Evolutionary conservation across 1,140 invertebrate genomes (phyloP), one percentile per base, ranked within the genome.

Genomic region (Zaprionus taronus): DNA sequence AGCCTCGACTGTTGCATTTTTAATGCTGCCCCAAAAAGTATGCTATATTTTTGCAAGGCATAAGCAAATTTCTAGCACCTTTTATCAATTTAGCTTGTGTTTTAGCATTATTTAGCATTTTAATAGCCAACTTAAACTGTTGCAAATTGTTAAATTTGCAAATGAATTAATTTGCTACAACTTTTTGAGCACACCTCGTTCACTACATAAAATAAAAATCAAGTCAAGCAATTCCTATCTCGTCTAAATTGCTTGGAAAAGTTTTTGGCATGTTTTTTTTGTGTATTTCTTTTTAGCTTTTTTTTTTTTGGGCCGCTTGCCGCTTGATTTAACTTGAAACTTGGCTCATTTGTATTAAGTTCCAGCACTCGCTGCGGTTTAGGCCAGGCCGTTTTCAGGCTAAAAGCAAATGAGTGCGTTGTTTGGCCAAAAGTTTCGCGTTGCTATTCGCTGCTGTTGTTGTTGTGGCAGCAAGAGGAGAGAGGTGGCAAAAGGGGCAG

Each of bases 301-400:
- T 17, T 51, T 22, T 38, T 17, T 70, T 74, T 73, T 55, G 78
- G 63, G 53, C 71, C 47, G 47, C 73, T 77, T 77, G 75, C 63
- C 75, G 75, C 84, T 81, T 87, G 84, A 87, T 87, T 87, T 87
- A 87, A 87, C 84, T 89, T 87, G 75, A 87, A 89, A 84, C 84
- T 77, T 73, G 78, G 68, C 84, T 89, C 84, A 87, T 87, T 87
- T 87, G 81, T 87, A 89, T 81, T 89, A 87, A 89, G 84, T 87
- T 84, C 74, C 74, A 56, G 38, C 66, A 66, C 62, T 62, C 56
- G 36, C 34, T 68, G 65, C 64, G 80, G 69, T 76, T 73, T 22
- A 60, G 68, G 68, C 64, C 63, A 51, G 47, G 20, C 47, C 47
- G 20, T 24, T 22, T 51, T 47, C 6, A 34, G 20, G 70, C 74